phyloP scores from a whole-genome alignment of 1,140 invertebrate species.

The Monomorium pharaonis region DNA sequence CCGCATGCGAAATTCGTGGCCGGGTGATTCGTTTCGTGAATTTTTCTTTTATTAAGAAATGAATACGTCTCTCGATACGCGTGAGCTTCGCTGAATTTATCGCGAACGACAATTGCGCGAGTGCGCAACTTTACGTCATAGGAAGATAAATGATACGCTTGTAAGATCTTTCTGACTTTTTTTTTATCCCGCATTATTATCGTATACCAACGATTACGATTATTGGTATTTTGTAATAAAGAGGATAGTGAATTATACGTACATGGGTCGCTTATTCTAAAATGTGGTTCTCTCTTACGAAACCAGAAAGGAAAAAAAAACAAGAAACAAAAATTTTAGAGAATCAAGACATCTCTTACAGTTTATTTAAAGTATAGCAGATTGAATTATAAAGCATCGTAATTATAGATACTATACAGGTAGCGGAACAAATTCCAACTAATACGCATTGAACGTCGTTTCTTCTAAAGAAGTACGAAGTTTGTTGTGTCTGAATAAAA shows the following conservation, averaged over 20 bases:
- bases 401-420: conserved; percentile 1
- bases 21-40: conserved; percentile 22
- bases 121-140: neutral
- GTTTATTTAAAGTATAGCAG: conserved; percentile 3
- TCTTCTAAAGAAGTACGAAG: conserved; percentile 49
- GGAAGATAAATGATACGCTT: conserved; percentile 23
- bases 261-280: neutral
- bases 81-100: neutral
- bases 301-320: neutral
- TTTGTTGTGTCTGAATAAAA: conserved; percentile 27
- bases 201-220: neutral
- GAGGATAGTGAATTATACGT: too few relatives aligned
- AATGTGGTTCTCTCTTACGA: neutral
- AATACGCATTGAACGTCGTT: neutral
- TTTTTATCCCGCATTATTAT: neutral
- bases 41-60: conserved; percentile 30
- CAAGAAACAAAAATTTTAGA: neutral
- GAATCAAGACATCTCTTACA: neutral
- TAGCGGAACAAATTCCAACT: conserved; percentile 8
- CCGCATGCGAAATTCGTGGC: conserved; percentile 7
- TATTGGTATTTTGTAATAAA: conserved; percentile 3
- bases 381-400: conserved; percentile 29
- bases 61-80: neutral
- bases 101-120: neutral
- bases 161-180: neutral